Conservation (phyloP, 2,113 vertebrate genomes). For the Rhombomys opimus region DNA sequence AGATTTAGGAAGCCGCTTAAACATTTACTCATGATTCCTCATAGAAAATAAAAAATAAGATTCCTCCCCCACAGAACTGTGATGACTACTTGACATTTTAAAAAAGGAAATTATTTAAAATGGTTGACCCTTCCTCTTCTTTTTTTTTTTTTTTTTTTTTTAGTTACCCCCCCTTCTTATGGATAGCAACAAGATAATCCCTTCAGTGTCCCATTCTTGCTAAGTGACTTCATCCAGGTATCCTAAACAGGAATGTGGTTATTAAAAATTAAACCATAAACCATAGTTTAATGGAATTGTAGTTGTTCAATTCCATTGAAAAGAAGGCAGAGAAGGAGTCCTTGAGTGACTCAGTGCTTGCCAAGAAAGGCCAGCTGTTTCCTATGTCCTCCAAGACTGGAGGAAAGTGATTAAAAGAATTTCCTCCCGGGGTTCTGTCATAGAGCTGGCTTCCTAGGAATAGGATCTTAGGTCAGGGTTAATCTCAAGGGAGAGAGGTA, state of each 20-base stretch:
- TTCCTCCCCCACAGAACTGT: neutral
- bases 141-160: too few species aligned
- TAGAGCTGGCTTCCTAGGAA: neutral
- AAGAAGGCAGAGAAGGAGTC: neutral
- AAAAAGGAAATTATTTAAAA: neutral
- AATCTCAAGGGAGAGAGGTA: neutral
- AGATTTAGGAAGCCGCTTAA: neutral
- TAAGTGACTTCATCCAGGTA: neutral
- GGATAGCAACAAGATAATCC: neutral
- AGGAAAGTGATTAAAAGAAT: neutral
- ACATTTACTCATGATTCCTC: neutral
- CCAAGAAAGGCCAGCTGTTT: neutral
- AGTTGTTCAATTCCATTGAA: neutral
- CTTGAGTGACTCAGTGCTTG: neutral
- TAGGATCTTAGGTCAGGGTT: neutral
- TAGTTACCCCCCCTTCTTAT: neutral
- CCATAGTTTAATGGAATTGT: neutral
- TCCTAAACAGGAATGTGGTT: neutral
- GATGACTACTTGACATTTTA: neutral
- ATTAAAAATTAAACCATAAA: conserved; percentile 42
- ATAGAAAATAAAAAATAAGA: conserved; percentile 4
- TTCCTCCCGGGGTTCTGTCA: neutral
- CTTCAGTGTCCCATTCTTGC: neutral
- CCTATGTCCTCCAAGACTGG: neutral
- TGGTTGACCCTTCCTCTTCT: too few species aligned